Evolutionary conservation across 2,888 invertebrate genomes (phyloP).

Genomic region (Heteromyza rotundicornis): DNA sequence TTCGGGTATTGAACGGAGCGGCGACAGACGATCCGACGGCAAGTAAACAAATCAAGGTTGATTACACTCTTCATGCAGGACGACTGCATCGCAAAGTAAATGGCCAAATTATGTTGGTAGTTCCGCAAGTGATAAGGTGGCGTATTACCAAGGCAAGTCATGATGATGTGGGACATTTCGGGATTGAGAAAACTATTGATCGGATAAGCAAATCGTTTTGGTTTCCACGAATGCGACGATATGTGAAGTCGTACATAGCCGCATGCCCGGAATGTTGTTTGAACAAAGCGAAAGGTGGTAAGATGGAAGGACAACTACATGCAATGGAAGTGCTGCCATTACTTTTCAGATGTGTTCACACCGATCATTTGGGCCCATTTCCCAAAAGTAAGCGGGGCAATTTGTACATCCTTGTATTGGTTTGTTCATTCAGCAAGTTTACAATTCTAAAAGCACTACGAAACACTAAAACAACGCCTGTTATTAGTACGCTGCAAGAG

Average conservation of each 20-base stretch:
- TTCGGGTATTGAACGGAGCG: not conserved
- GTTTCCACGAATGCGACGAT: conserved; percentile 31
- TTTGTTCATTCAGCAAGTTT: conserved; percentile 29
- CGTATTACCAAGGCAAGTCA: conserved; percentile 29
- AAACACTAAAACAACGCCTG: conserved; percentile 31
- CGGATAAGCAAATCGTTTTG: conserved; percentile 32
- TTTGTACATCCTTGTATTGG: not conserved
- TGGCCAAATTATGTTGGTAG: conserved; percentile 9
- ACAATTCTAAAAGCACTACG: conserved; percentile 24
- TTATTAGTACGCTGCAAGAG: conserved; percentile 24
- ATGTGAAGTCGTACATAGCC: conserved; percentile 30
- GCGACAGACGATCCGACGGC: not conserved
- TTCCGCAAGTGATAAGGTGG: not conserved
- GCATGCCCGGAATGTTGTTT: conserved; percentile 32
- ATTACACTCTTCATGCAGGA: not conserved
- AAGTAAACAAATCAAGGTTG: not conserved
- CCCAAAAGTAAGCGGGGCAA: conserved; percentile 16
- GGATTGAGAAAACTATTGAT: conserved; percentile 30
- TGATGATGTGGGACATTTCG: conserved; percentile 34
- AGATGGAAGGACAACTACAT: conserved; percentile 27
- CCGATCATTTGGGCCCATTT: conserved; percentile 37
- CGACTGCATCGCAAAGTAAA: conserved; percentile 21
- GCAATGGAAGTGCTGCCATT: conserved; percentile 17
- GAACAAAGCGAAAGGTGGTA: conserved; percentile 22
- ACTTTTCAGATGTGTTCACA: conserved; percentile 30